These are phyloP conservation scores for Bubalus kerabau DNA, from an alignment of 2,113 vertebrate species.

Conservation along the genomic window DNA sequence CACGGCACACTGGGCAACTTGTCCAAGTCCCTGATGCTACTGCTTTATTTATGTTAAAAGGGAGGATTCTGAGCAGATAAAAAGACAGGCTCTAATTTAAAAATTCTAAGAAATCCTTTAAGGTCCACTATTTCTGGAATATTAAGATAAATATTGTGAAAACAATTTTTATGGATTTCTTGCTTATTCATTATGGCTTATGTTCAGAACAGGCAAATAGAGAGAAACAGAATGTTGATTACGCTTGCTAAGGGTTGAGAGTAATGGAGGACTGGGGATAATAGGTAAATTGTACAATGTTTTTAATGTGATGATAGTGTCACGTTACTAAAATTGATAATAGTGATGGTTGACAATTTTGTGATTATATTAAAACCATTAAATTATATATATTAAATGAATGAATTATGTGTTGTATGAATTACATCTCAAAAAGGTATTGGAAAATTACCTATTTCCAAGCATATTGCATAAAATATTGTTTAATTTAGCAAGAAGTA, in stretches of 20 bases:
- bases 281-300: not conserved
- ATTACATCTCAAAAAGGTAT: not conserved
- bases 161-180: not conserved
- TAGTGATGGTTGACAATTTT: not conserved
- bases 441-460: not conserved
- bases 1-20: not conserved
- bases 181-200: not conserved
- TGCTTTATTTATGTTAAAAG: constrained; percentile 21
- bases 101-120: constrained; percentile 34
- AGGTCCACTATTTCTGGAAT: not conserved
- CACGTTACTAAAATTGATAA: not conserved
- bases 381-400: not conserved
- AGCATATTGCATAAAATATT: not conserved
- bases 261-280: not conserved
- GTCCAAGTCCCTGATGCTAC: not conserved
- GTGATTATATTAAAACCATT: not conserved
- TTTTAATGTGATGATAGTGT: not conserved
- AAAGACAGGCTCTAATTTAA: not conserved
- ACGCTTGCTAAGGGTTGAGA: not conserved
- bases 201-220: not conserved
- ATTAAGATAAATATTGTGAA: not conserved
- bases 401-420: not conserved
- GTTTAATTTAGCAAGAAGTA: not conserved
- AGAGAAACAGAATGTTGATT: not conserved
- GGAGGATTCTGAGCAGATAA: not conserved